These are phyloP conservation scores for Climacteris rufus DNA, from an alignment of 2,113 vertebrate genomes.

Conservation along the genomic window DNA sequence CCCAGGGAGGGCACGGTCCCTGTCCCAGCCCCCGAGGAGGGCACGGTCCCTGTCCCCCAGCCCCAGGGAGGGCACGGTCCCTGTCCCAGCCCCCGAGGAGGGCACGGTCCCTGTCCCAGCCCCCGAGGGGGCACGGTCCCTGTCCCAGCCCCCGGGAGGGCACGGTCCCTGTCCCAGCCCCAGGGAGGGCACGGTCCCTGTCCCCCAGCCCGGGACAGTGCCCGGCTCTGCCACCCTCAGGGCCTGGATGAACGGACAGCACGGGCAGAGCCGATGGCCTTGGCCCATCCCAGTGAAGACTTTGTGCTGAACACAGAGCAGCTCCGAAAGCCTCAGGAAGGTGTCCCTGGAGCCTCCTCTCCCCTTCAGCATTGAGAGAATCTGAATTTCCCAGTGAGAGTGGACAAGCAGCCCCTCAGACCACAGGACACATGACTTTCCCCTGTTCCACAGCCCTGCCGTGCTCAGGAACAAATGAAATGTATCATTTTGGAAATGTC, in stretches of 20 bases:
- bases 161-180: not conserved
- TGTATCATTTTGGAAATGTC: not conserved
- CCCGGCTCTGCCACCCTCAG: not conserved
- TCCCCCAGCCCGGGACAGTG: not conserved
- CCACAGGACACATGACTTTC: rapidly evolving
- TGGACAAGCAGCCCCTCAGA: not conserved
- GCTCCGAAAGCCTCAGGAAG: not conserved
- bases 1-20: no score
- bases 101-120: not conserved
- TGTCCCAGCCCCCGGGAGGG: not conserved
- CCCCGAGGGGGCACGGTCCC: no score
- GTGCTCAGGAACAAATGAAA: not conserved
- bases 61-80: no score
- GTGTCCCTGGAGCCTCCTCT: not conserved
- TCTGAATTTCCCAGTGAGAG: not conserved
- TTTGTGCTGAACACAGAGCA: not conserved
- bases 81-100: not conserved
- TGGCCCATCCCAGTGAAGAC: rapidly evolving
- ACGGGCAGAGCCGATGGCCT: rapidly evolving
- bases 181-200: no score
- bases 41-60: not conserved
- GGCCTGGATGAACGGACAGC: rapidly evolving
- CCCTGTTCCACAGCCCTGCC: not conserved
- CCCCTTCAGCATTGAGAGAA: not conserved
- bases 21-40: not conserved